A percentile compares a stretch with the other conserved stretches of the same genome.
Conservation (phyloP, 2,888 invertebrate species). For the Caenorhabditis becei region DNA sequence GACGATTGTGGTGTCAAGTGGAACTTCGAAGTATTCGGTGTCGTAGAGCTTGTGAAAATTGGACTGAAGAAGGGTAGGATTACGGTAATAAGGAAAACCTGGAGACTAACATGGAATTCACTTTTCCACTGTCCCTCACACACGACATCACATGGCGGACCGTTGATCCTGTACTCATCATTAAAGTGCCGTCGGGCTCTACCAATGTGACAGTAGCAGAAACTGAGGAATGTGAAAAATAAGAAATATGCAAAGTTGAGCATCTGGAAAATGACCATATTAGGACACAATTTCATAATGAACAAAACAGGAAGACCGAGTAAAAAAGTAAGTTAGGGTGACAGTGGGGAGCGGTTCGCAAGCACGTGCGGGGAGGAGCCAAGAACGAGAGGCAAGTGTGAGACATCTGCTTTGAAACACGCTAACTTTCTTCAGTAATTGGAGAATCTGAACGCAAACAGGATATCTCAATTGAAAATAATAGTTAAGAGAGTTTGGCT, state of each 20-base stretch:
- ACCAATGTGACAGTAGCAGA: conserved; percentile 18
- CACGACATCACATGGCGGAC: conserved; percentile 61
- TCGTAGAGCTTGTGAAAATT: conserved; percentile 65
- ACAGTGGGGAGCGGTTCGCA: conserved; percentile 21
- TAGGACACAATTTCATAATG: neutral
- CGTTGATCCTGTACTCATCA: conserved; percentile 38
- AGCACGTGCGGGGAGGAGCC: conserved; percentile 28
- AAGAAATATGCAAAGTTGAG: conserved; percentile 21
- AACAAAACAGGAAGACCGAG: conserved; percentile 5
- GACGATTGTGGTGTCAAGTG: conserved; percentile 58
- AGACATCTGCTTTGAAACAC: conserved; percentile 54
- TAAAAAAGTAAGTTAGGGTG: neutral
- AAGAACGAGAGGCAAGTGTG: conserved; percentile 50
- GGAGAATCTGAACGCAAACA: conserved; percentile 4
- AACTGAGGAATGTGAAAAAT: conserved; percentile 22
- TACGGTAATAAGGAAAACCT: neutral
- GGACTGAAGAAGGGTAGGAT: conserved; percentile 46
- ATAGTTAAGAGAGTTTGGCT: conserved; percentile 6
- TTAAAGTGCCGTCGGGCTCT: conserved; percentile 20
- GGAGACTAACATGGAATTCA: conserved; percentile 64
- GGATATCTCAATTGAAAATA: neutral
- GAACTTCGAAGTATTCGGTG: conserved; percentile 64
- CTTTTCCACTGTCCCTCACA: conserved; percentile 71
- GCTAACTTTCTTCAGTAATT: neutral
- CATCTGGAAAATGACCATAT: conserved; percentile 20